Percentiles rank a stretch among this genome's conserved stretches.
Evolutionary conservation across 2,113 vertebrate species (phyloP).

Genomic region (Myiagra hebetior): DNA sequence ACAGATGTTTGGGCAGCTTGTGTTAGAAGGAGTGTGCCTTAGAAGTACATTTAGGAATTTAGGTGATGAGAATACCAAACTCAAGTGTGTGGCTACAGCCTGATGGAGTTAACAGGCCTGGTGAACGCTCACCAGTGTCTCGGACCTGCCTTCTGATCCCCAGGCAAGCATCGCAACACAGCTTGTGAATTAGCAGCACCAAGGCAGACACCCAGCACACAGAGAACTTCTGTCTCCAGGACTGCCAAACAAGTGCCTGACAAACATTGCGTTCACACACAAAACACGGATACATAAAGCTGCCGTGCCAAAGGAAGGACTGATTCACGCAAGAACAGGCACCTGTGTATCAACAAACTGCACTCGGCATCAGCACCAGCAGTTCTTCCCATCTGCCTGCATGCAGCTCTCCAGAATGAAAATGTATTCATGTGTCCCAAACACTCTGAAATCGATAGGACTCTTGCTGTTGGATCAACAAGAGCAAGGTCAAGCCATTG

Average conservation of each 20-base stretch:
- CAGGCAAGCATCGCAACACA: background rate
- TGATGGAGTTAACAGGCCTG: conserved; percentile 20
- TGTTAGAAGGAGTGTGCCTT: conserved; percentile 45
- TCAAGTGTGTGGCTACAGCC: background rate
- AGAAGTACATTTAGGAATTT: conserved; percentile 53
- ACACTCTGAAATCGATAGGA: background rate
- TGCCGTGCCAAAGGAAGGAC: conserved; percentile 12
- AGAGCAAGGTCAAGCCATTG: conserved; percentile 31
- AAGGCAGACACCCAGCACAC: background rate
- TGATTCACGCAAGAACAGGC: background rate
- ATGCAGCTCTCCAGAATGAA: background rate
- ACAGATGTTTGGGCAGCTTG: conserved; percentile 77
- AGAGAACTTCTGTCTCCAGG: conserved; percentile 21
- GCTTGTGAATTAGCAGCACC: background rate
- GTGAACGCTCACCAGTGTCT: background rate
- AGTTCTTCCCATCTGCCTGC: conserved; percentile 33
- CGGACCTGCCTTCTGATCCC: background rate
- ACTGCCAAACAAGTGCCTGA: conserved; percentile 31
- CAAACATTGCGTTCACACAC: conserved; percentile 36
- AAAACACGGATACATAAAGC: conserved; percentile 40
- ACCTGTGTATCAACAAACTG: conserved; percentile 46
- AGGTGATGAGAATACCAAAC: conserved; percentile 49
- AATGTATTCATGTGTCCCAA: background rate
- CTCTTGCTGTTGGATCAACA: background rate
- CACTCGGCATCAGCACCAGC: conserved; percentile 6